phyloP scores from a whole-genome alignment of 2,797 vertebrate species.

The Thripadectes ignobilis region DNA sequence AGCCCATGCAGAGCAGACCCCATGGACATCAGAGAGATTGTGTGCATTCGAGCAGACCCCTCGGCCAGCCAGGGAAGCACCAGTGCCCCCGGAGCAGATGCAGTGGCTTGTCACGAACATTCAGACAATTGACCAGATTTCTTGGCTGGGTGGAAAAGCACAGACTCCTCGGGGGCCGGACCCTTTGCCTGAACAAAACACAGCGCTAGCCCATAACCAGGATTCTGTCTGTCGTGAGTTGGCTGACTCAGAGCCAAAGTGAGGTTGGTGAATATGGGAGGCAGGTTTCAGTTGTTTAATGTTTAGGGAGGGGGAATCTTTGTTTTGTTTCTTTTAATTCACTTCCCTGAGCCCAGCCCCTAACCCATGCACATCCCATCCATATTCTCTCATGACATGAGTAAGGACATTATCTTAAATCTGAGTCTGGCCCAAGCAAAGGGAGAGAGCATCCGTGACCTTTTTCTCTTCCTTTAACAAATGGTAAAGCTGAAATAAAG shows the following conservation, averaged over 20 bases:
- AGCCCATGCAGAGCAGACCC: conserved; percentile 68
- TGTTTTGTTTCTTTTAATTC: conserved; percentile 44
- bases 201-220: conserved; percentile 73
- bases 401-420: conserved; percentile 69
- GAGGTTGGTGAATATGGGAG: conserved; percentile 74
- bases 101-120: conserved; percentile 73
- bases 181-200: conserved; percentile 78
- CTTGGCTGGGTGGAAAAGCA: conserved; percentile 79
- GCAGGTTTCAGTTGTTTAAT: conserved; percentile 72
- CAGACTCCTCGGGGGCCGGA: conserved; percentile 73
- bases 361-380: conserved; percentile 65
- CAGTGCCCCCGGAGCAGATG: conserved; percentile 58
- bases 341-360: conserved; percentile 65
- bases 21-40: conserved; percentile 74
- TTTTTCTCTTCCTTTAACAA: conserved; percentile 70
- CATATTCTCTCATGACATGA: conserved; percentile 67
- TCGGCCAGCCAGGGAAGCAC: conserved; percentile 69
- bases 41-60: conserved; percentile 66
- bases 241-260: conserved; percentile 78
- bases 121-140: conserved; percentile 77
- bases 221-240: conserved; percentile 77
- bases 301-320: conserved; percentile 72
- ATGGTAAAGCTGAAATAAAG: conserved; percentile 79
- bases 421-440: conserved; percentile 52
- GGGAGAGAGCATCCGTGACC: conserved; percentile 64